These are phyloP conservation scores for Cyanoramphus novaezelandiae DNA, from an alignment of 2,113 vertebrate genomes.

Conservation along the genomic window DNA sequence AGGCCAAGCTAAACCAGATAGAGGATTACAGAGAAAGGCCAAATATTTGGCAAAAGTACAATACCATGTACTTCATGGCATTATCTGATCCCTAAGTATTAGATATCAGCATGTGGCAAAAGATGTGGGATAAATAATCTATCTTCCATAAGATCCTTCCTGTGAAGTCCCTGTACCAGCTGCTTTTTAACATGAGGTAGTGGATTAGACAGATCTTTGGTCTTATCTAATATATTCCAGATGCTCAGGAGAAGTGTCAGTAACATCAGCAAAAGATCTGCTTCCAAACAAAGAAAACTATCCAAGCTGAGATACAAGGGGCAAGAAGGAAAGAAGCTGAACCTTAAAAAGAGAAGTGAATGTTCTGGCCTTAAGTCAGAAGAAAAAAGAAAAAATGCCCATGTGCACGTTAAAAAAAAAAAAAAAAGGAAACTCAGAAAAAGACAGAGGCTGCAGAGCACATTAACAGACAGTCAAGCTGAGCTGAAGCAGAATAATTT, in stretches of 20 bases:
- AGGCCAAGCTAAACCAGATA: constrained; percentile 34
- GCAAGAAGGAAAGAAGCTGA: not conserved
- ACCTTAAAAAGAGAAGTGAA: not conserved
- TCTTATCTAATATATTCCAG: constrained; percentile 40
- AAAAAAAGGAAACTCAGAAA: not conserved
- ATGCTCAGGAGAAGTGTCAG: constrained; percentile 43
- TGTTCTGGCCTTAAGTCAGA: not conserved
- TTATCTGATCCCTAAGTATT: constrained; percentile 51
- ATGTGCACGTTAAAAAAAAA: not conserved
- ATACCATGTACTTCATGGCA: constrained; percentile 31
- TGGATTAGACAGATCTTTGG: constrained; percentile 50
- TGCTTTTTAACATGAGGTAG: constrained; percentile 46
- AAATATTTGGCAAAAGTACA: constrained; percentile 55
- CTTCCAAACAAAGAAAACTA: constrained; percentile 28
- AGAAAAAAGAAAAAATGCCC: not conserved
- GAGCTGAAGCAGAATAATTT: not conserved
- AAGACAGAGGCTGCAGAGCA: not conserved
- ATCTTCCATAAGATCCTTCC: constrained; percentile 36
- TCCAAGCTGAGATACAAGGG: not conserved
- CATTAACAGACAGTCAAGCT: not conserved
- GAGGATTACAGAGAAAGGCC: constrained; percentile 24
- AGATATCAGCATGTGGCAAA: constrained; percentile 58
- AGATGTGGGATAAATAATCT: constrained; percentile 53
- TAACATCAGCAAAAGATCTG: constrained; percentile 41
- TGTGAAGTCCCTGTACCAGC: constrained; percentile 56